Evolutionary conservation across 2,113 vertebrate species (phyloP).

Genomic region (Symphodus melops): DNA sequence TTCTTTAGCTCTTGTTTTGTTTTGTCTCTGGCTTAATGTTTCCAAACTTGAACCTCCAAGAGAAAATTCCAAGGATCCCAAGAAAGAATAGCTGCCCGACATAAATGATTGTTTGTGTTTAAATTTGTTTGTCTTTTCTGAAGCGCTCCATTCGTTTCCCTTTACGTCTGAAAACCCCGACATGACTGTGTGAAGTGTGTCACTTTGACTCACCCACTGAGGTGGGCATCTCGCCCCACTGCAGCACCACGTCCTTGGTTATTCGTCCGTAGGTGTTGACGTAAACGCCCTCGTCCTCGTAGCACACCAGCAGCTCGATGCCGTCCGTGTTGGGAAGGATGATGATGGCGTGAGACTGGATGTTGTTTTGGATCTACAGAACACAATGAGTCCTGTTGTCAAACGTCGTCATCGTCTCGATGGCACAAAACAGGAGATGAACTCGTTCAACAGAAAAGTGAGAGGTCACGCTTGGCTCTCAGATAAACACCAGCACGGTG

Average conservation of each 20-base stretch:
- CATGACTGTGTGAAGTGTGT: not conserved
- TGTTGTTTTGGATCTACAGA: slow-evolving; percentile 92
- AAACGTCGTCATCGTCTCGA: too few species aligned
- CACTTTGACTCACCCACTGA: slow-evolving; percentile 90
- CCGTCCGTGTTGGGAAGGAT: slow-evolving; percentile 98
- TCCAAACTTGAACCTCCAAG: too few species aligned
- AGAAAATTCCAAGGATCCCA: too few species aligned
- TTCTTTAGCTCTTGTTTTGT: too few species aligned
- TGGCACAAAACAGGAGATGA: too few species aligned
- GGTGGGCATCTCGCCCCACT: slow-evolving; percentile 99
- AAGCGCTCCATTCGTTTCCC: too few species aligned
- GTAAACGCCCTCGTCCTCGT: slow-evolving; percentile 98
- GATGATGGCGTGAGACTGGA: slow-evolving; percentile 98
- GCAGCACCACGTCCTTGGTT: slow-evolving; percentile 98
- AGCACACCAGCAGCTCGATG: slow-evolving; percentile 98
- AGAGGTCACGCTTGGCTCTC: too few species aligned
- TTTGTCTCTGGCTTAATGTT: too few species aligned
- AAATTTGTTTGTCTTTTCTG: too few species aligned
- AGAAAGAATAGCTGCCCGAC: too few species aligned
- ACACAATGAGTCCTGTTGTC: not conserved
- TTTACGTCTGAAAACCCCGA: not conserved
- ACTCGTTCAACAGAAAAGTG: too few species aligned
- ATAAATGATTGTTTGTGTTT: too few species aligned
- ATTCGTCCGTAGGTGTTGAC: slow-evolving; percentile 98
- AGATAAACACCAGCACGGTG: not conserved